A percentile compares a stretch with the other conserved stretches of the same genome.
These are phyloP conservation scores for Ephydatia muelleri DNA, from an alignment of 37 sponge, comb jelly and placozoan genomes.

Conservation along the genomic window DNA sequence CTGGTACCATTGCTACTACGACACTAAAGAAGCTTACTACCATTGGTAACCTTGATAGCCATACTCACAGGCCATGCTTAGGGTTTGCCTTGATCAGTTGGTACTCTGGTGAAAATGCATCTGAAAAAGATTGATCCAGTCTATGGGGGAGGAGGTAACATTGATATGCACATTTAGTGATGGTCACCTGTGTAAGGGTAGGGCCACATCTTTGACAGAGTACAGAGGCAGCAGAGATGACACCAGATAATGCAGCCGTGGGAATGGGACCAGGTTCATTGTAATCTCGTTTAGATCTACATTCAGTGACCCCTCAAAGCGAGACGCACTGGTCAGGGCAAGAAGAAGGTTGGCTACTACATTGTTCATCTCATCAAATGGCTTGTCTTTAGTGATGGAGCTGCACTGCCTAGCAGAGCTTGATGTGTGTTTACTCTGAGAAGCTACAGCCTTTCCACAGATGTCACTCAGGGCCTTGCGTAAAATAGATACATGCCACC, in stretches of 20 bases:
- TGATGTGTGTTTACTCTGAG: neutral
- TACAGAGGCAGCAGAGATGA: constrained; percentile 93
- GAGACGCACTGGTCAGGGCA: constrained; percentile 91
- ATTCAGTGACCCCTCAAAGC: constrained; percentile 98
- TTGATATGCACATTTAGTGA: no score
- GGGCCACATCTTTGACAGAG: constrained; percentile 66
- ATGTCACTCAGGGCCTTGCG: constrained; percentile 86
- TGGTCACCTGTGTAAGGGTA: constrained; percentile 66
- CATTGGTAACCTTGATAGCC: no score
- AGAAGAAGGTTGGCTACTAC: constrained; percentile 95
- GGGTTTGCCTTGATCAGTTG: no score
- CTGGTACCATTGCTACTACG: no score
- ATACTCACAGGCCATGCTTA: no score
- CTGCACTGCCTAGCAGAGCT: no score
- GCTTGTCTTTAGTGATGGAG: constrained; percentile 53
- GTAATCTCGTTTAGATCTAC: constrained; percentile 98
- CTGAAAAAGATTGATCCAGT: no score
- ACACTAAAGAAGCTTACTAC: no score
- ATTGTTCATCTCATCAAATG: constrained; percentile 97
- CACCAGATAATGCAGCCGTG: constrained; percentile 93
- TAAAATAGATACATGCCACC: neutral
- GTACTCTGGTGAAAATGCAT: no score
- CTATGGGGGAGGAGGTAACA: no score
- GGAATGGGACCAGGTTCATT: constrained; percentile 99
- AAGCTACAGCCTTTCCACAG: constrained; percentile 52